Evolutionary conservation across 2,113 vertebrate genomes (phyloP).

Genomic region (Poeciliopsis retropinna): DNA sequence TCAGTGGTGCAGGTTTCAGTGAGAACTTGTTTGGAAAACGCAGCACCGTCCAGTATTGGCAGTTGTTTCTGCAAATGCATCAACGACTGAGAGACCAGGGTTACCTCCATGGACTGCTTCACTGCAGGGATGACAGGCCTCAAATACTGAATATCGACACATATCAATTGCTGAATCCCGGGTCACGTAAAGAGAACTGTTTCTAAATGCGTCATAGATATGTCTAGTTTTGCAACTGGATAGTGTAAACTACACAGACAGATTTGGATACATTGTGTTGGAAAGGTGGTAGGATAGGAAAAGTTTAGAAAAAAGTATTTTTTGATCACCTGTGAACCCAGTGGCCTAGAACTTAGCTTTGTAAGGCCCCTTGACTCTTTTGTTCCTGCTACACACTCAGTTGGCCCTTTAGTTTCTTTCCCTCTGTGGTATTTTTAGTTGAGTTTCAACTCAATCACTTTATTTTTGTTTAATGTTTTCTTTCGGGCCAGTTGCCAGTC

Average conservation of each 20-base stretch:
- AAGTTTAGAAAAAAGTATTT: constrained; percentile 61
- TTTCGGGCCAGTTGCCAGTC: constrained; percentile 53
- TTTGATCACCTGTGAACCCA: constrained; percentile 67
- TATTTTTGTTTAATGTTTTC: constrained; percentile 70
- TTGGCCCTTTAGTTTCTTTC: constrained; percentile 54
- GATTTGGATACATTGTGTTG: constrained; percentile 48
- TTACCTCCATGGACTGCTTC: constrained; percentile 36
- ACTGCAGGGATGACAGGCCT: constrained; percentile 52
- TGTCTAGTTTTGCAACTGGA: constrained; percentile 70
- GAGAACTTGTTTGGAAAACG: constrained; percentile 32
- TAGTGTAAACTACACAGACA: constrained; percentile 54
- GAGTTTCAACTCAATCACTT: constrained; percentile 45
- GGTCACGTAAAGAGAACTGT: constrained; percentile 63
- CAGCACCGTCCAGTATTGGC: constrained; percentile 31
- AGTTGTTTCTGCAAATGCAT: constrained; percentile 20
- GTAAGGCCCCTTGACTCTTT: constrained; percentile 51
- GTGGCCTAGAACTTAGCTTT: constrained; percentile 74
- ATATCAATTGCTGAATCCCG: constrained; percentile 76
- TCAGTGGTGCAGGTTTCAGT: constrained; percentile 27
- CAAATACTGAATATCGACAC: constrained; percentile 76
- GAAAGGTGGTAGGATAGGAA: constrained; percentile 69
- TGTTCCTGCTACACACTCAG: constrained; percentile 53
- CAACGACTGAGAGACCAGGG: constrained; percentile 34
- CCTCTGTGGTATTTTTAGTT: constrained; percentile 63
- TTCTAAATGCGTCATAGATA: constrained; percentile 70